Evolutionary conservation across 1,140 invertebrate species (phyloP).

Genomic region (Ceratina japonica): DNA sequence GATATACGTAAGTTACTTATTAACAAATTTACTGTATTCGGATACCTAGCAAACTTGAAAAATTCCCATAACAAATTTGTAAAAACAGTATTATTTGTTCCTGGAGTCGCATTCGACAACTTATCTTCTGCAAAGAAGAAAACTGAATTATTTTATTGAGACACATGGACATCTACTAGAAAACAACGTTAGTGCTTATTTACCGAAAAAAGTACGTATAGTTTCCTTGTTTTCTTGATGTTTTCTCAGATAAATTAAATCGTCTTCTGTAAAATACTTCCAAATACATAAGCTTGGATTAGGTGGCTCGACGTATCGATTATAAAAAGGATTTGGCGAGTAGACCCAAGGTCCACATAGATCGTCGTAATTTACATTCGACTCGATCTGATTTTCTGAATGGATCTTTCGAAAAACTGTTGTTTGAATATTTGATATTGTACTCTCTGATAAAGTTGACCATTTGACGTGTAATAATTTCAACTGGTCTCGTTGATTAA

Average conservation of each 20-base stretch:
- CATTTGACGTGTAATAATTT: conserved; percentile 39
- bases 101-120: conserved; percentile 42
- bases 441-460: conserved; percentile 55
- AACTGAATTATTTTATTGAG: neutral
- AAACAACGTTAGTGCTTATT: conserved; percentile 8
- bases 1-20: neutral
- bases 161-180: neutral
- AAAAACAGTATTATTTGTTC: conserved; percentile 58
- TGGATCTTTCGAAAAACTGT: conserved; percentile 11
- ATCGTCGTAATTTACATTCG: conserved; percentile 64
- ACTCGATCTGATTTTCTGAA: conserved; percentile 51
- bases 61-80: conserved; percentile 65
- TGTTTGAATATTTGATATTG: neutral
- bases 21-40: conserved; percentile 7
- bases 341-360: conserved; percentile 65
- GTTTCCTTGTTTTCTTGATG: conserved; percentile 53
- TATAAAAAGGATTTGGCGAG: conserved; percentile 51
- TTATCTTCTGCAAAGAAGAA: conserved; percentile 60
- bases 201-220: conserved; percentile 64
- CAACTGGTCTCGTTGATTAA: neutral
- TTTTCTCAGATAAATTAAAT: conserved; percentile 60
- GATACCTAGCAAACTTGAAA: conserved; percentile 67
- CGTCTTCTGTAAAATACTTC: conserved; percentile 61
- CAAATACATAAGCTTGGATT: conserved; percentile 62
- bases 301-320: conserved; percentile 33